Conservation (phyloP, 2,888 invertebrate species). For the Eumerus sabulonum region DNA sequence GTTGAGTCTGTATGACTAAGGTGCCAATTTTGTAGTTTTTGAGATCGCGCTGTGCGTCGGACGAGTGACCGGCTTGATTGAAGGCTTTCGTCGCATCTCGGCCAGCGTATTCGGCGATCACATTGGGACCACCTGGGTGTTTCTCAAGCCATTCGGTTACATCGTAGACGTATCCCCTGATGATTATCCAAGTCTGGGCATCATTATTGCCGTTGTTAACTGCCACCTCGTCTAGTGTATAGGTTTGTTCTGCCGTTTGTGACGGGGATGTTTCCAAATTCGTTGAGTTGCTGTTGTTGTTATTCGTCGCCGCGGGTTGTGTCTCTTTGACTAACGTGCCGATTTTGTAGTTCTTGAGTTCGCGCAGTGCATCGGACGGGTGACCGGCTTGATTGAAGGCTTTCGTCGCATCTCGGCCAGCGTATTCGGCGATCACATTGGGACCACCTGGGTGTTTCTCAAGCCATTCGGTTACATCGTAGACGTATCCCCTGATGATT, state of each 20-base stretch:
- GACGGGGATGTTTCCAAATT: slow-evolving; percentile 50
- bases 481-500: slow-evolving; percentile 83
- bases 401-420: slow-evolving; percentile 84
- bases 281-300: slow-evolving; percentile 4
- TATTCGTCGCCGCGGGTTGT: no score
- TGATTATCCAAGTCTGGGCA: slow-evolving; percentile 82
- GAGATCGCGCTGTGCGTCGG: slow-evolving; percentile 82
- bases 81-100: slow-evolving; percentile 84
- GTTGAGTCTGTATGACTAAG: slow-evolving; percentile 75
- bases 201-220: slow-evolving; percentile 81
- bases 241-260: slow-evolving; percentile 69
- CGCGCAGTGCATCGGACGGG: slow-evolving; percentile 82
- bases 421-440: slow-evolving; percentile 83
- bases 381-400: slow-evolving; percentile 85
- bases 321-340: slow-evolving; percentile 81
- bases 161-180: slow-evolving; percentile 85
- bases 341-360: slow-evolving; percentile 82
- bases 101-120: slow-evolving; percentile 84
- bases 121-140: slow-evolving; percentile 86
- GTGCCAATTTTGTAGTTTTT: slow-evolving; percentile 84
- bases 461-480: slow-evolving; percentile 84
- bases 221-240: slow-evolving; percentile 81
- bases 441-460: slow-evolving; percentile 86
- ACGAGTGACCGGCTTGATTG: slow-evolving; percentile 84
- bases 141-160: slow-evolving; percentile 83